Evolutionary conservation across 1,140 invertebrate species (phyloP), one percentile per base, ranked within the genome.

Genomic region (Parapsyche elsis): DNA sequence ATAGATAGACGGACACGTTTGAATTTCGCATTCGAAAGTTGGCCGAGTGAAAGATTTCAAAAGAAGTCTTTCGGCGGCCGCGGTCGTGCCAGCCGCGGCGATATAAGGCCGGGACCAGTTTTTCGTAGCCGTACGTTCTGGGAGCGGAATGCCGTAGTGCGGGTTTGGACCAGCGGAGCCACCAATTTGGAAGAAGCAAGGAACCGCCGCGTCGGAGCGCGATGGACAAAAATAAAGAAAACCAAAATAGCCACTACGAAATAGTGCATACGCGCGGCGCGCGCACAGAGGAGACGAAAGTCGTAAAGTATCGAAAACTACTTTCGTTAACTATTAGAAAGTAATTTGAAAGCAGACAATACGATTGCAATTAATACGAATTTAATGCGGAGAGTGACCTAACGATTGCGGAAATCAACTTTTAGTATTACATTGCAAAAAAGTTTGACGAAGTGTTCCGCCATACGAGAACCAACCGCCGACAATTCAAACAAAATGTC

Each of bases 121-220:
- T 82, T 82, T 79, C 49, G 81, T 74, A 16, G 76, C 14, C 61
- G 77, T 46, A 38, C 46, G 67, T 78, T 79, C 73, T 82, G 81
- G 81, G 81, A 82, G 75, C 74, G 81, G 81, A 82, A 82, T 82
- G 81, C 81, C 44, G 81, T 44, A 19, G 0, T 57, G 53, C 61
- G 44, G 45, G 59, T 49, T 46, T 71, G 12, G 26, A 64, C 46
- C 46, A 38, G 9, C 46, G 45, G n/a, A 45, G 10, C 9, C 46
- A 26, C 53, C 74, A 38, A 49, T 16, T 57, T 59, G 26, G 38
- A 61, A 67, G 64, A 67, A 26, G 64, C 21, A 67, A 67, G 64
- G 64, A 30, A 67, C 21, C 64, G 19, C n/a, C 21, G 16, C 16
- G 5, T 16, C 5, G 9, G n/a, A n/a, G n/a, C n/a, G n/a, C n/a